Percentiles rank a stretch among this genome's conserved stretches.
These are phyloP conservation scores for Xiphophorus hellerii DNA, from an alignment of 2,113 vertebrate genomes.

Conservation along the genomic window DNA sequence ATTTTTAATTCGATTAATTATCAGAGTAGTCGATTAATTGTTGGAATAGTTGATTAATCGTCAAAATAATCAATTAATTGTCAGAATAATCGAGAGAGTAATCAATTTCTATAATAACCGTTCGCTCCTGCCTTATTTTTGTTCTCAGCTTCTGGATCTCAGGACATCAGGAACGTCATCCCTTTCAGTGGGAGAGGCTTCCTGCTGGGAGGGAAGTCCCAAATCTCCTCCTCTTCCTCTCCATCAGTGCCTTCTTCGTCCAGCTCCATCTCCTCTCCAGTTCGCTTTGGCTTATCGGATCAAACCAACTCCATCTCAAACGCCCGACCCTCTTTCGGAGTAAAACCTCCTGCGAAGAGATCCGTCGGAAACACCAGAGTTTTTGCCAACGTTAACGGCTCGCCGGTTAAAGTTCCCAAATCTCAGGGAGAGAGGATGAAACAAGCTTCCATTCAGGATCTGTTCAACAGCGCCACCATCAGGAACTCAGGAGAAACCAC, in stretches of 20 bases:
- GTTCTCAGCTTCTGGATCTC: constrained; percentile 70
- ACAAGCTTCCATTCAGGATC: constrained; percentile 68
- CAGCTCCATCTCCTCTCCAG: not conserved
- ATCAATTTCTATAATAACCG: too few species aligned
- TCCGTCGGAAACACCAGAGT: constrained; percentile 79
- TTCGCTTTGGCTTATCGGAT: not conserved
- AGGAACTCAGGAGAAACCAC: not conserved
- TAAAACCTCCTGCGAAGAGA: constrained; percentile 42
- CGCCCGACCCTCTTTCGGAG: constrained; percentile 14
- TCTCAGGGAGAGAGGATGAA: constrained; percentile 20
- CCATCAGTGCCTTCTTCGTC: constrained; percentile 2
- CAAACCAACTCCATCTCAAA: not conserved
- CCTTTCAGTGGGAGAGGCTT: constrained; percentile 91
- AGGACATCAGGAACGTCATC: constrained; percentile 72
- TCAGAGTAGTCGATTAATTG: too few species aligned
- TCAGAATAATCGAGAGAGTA: too few species aligned
- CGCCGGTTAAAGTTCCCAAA: constrained; percentile 77
- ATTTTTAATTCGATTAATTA: too few species aligned
- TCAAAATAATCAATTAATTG: too few species aligned
- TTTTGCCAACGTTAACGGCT: constrained; percentile 81
- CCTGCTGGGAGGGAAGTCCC: constrained; percentile 79
- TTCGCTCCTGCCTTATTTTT: not conserved
- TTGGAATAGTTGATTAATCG: too few species aligned
- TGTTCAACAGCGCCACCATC: constrained; percentile 50
- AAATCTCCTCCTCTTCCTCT: constrained; percentile 1